Evolutionary conservation across 2,888 invertebrate species (phyloP).

Genomic region (Deilephila elpenor): DNA sequence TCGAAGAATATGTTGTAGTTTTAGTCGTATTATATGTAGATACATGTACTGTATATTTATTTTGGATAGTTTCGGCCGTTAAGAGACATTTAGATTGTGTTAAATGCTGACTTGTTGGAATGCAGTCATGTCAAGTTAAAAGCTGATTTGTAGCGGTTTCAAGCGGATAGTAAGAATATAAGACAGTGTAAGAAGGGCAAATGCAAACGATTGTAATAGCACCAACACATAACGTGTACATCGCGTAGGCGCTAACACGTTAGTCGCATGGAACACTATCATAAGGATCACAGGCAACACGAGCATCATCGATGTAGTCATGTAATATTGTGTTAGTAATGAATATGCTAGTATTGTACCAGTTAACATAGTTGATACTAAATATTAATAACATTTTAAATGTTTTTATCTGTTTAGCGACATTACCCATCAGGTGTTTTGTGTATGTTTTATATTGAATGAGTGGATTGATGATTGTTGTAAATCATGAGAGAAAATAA

Average conservation of each 20-base stretch:
- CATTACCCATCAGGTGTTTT: no score
- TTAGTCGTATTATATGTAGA: slow-evolving; percentile 6
- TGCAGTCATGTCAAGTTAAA: background rate
- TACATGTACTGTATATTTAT: background rate
- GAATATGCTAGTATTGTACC: background rate
- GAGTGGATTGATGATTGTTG: no score
- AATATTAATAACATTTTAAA: no score
- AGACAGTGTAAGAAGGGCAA: background rate
- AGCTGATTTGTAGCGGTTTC: background rate
- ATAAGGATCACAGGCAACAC: background rate
- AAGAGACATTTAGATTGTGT: background rate
- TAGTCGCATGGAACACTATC: background rate
- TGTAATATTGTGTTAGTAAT: background rate
- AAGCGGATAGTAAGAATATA: slow-evolving; percentile 1
- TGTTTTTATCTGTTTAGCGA: no score
- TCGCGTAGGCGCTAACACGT: background rate
- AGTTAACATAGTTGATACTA: no score
- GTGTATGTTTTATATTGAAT: no score
- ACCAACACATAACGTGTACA: background rate
- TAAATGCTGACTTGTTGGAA: background rate
- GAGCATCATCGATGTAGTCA: background rate
- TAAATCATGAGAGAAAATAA: no score
- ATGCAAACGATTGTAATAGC: background rate
- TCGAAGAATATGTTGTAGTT: slow-evolving; percentile 2
- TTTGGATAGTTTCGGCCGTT: background rate